Conservation (phyloP, 2,113 vertebrate species). For the Chitala chitala region DNA sequence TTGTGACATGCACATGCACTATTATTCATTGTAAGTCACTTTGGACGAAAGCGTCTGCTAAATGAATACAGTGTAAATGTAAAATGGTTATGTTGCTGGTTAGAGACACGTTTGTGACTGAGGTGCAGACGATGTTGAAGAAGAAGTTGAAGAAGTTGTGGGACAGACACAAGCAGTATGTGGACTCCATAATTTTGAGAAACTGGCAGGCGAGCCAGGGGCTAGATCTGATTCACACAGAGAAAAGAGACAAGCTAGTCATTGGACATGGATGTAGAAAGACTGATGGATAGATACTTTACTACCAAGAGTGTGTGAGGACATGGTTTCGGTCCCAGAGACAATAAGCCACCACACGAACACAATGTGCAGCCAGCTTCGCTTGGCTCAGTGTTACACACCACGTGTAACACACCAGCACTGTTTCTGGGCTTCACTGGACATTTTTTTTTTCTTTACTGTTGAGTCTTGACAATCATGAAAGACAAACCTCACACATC, state of each 20-base stretch:
- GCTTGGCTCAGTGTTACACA: slow-evolving; percentile 45
- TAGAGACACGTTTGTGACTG: too few species aligned
- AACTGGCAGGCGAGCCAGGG: slow-evolving; percentile 49
- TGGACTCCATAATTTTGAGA: slow-evolving; percentile 50
- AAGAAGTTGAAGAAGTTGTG: not conserved
- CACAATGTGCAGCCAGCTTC: slow-evolving; percentile 33
- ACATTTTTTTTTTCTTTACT: not conserved
- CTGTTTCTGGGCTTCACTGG: not conserved
- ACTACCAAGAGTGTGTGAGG: slow-evolving; percentile 29
- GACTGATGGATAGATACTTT: slow-evolving; percentile 30
- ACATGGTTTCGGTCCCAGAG: slow-evolving; percentile 45
- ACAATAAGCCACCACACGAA: slow-evolving; percentile 37
- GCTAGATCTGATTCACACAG: slow-evolving; percentile 38
- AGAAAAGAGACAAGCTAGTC: slow-evolving; percentile 52
- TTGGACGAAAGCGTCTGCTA: too few species aligned
- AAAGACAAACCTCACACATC: not conserved
- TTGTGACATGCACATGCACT: too few species aligned
- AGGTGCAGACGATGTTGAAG: too few species aligned
- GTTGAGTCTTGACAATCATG: too few species aligned
- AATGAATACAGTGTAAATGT: too few species aligned
- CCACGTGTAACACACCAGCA: slow-evolving; percentile 40
- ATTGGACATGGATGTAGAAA: slow-evolving; percentile 50
- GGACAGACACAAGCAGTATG: slow-evolving; percentile 48
- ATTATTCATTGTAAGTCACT: too few species aligned
- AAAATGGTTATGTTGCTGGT: too few species aligned